Base-by-base conservation (phyloP, 2,888 invertebrate genomes). In the Oscheius onirici region DNA sequence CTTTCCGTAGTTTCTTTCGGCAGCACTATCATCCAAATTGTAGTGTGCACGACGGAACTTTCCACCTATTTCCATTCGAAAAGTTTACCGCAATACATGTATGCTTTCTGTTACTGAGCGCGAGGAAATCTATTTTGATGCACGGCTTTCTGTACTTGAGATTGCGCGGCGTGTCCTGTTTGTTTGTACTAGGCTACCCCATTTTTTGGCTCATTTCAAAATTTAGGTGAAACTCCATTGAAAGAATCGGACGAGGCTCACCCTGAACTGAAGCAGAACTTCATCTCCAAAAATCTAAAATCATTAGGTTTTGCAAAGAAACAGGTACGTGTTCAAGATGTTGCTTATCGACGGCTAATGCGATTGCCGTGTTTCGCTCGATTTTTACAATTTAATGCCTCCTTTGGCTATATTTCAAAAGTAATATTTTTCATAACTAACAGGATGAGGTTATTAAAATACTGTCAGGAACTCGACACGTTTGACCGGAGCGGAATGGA, bases 221-320 rank as follows among this genome's bases (percentile, higher is more conserved):
- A 20, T 77, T 65, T 72, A 82, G 78, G 76, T 24, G 83, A 82
- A 10, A 24, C 63, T 5, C 72, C 74, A 20, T 28, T 51, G 15
- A 84, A 85, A 63, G 83, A 81, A 26, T 74, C 69, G 15, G 85
- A 88, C 61, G 86, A 88, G 67, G 86, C 87, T 6, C 88, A 88
- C 72, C 87, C 87, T 15, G 87, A 87, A 74, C 66, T 85, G 41
- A 79, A 82, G 68, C 76, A 78, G 34, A 85, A 80, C 60, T 83
- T 87, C 73, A 86, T 86, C 71, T 72, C 80, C n/a, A 85, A 86
- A 69, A 79, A 79, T 55, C 66, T 87, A 58, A 87, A 86, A 67
- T 83, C 84, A n/a, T 71, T 87, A 44, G 85, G 85, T 15, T 84
- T 86, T 54, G 73, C 82, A n/a, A 84, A 84, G 69, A 86, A 86